Base-by-base conservation (phyloP, 2,113 vertebrate species). In the Hystrix brachyura region DNA sequence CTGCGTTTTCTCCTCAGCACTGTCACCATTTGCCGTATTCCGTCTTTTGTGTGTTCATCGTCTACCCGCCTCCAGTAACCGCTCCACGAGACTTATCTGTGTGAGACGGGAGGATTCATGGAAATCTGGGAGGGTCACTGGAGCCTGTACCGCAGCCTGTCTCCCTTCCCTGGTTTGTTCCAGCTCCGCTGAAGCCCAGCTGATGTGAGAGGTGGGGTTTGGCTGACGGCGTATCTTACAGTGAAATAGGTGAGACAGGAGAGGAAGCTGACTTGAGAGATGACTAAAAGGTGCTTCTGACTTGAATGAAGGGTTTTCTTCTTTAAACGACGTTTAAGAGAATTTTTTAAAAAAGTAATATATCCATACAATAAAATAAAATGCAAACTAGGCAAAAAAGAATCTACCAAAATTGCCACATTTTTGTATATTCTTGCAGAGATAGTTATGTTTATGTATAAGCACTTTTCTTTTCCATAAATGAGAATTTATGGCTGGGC, bases 131-230 rank as follows among this genome's bases (percentile, higher is more conserved):
- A 64, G 95, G 76, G 64, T 95, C 55, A 15, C 0, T n/a, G 29
- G 29, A 65, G 19, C 59, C 91, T 11, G 7, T 6, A 25, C 53
- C 11, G 9, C 9, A 7, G 7, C 67, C 83, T 60, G 27, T 59
- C 48, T 46, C 64, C 87, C 59, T 78, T 27, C 67, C 92, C 51
- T 76, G 62, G 92, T 64, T 96, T 87, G 34, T 83, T 92, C 55
- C 65, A 38, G 88, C n/a, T 81, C 60, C 62, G 92, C 29, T 87
- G 21, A 89, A 91, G 78, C 19, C 62, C 76, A 23, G 48, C 48
- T 90, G 43, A 32, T 14, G 59, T 14, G 43, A 62, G 71, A 86
- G 55, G 32, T 78, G 86, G 38, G 48, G 34, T 76, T 87, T 93
- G 79, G 91, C 87, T 19, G 86, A 25, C 64, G 7, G 25, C 6